phyloP scores from a whole-genome alignment of 1,140 invertebrate genomes.

The Trypoxylus dichotomus region DNA sequence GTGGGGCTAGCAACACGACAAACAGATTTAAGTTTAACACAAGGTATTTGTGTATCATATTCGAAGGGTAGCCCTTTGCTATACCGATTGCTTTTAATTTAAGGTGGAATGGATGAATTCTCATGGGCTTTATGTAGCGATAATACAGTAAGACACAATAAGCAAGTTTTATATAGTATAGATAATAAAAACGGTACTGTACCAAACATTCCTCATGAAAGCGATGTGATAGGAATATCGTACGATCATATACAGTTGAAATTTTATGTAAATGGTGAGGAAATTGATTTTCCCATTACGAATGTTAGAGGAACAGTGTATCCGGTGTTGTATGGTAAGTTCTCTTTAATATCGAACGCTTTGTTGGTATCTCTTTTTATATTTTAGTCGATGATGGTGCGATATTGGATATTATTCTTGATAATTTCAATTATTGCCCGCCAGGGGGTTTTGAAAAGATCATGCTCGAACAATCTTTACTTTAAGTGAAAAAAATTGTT shows the following conservation, averaged over 20 bases:
- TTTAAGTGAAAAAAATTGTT: constrained; percentile 62
- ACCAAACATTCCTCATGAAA: constrained; percentile 76
- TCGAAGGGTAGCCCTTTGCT: not conserved
- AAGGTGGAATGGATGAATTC: constrained; percentile 82
- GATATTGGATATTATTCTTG: constrained; percentile 92
- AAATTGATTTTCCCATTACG: constrained; percentile 79
- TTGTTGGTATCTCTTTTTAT: constrained; percentile 21
- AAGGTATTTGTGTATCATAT: constrained; percentile 52
- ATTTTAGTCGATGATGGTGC: constrained; percentile 95
- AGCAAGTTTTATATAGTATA: constrained; percentile 75
- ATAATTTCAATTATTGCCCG: constrained; percentile 81
- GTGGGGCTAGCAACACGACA: constrained; percentile 89
- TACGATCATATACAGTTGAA: constrained; percentile 97
- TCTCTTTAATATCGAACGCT: constrained; percentile 27
- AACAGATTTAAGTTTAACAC: constrained; percentile 81
- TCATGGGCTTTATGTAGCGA: constrained; percentile 94
- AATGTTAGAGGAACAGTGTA: constrained; percentile 90
- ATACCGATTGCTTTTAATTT: constrained; percentile 39
- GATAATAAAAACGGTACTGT: constrained; percentile 48
- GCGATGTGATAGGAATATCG: constrained; percentile 91
- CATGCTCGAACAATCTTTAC: constrained; percentile 94
- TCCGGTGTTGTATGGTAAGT: constrained; percentile 90
- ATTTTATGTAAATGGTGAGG: constrained; percentile 92
- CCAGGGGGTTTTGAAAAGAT: constrained; percentile 94
- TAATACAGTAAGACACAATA: constrained; percentile 82